These are phyloP conservation scores for Choloepus hoffmanni DNA, from an alignment of 2,113 vertebrate species.

Conservation along the genomic window DNA sequence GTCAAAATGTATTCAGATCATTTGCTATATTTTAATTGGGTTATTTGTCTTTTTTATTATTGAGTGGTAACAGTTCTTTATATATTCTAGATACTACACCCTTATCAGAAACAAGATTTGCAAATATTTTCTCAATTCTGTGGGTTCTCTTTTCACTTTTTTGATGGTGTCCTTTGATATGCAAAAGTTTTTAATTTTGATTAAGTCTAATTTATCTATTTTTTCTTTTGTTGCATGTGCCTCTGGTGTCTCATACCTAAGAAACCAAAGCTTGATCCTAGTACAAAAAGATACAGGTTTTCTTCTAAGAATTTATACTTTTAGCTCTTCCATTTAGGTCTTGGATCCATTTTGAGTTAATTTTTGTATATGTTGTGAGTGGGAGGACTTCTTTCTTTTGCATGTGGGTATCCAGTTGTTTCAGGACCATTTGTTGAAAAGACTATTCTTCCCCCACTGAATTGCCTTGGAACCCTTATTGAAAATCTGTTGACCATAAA, in stretches of 20 bases:
- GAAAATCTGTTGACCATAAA: no score
- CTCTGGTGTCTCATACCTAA: not conserved
- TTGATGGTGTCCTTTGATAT: not conserved
- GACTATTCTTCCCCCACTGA: no score
- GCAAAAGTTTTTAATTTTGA: not conserved
- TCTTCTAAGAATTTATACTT: not conserved
- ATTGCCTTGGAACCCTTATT: no score
- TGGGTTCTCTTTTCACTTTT: not conserved
- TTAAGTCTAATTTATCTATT: not conserved
- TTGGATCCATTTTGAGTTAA: constrained; percentile 35
- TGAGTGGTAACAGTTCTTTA: not conserved
- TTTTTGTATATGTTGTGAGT: not conserved
- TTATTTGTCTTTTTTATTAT: not conserved
- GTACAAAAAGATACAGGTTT: not conserved
- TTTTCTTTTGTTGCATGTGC: not conserved
- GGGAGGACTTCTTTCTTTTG: not conserved
- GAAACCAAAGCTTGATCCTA: not conserved
- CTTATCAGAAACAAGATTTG: not conserved
- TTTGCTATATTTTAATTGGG: not conserved
- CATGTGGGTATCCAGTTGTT: no score
- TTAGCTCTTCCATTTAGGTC: not conserved
- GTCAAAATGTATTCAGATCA: not conserved
- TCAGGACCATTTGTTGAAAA: no score
- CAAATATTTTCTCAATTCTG: not conserved
- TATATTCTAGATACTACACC: not conserved